Evolutionary conservation across 2,113 vertebrate genomes (phyloP).

Genomic region (Elgaria multicarinata): DNA sequence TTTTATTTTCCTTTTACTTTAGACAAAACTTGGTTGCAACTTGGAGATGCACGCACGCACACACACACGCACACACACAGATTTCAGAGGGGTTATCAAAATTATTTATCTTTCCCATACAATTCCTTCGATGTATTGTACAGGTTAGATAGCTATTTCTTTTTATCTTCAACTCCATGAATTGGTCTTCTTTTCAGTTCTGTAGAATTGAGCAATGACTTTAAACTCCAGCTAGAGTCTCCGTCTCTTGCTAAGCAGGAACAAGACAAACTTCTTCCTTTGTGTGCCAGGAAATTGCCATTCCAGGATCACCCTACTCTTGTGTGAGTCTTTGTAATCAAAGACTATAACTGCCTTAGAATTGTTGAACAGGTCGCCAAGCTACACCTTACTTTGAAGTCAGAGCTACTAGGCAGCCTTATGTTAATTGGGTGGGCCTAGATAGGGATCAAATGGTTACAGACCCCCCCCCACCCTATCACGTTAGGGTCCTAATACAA

Average conservation of each 20-base stretch:
- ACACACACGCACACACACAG: neutral
- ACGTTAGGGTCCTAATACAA: too few species aligned
- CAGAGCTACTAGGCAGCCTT: too few species aligned
- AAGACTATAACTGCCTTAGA: too few species aligned
- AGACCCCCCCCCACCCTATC: too few species aligned
- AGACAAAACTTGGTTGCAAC: neutral
- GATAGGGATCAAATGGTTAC: too few species aligned
- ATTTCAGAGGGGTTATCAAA: neutral
- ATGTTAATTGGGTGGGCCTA: too few species aligned
- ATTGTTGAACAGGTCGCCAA: too few species aligned
- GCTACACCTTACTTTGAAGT: too few species aligned
- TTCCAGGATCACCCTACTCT: too few species aligned
- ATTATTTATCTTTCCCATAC: too few species aligned
- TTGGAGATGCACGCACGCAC: neutral
- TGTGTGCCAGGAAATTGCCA: too few species aligned
- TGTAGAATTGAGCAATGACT: neutral
- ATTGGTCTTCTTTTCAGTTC: neutral
- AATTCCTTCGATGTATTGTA: neutral
- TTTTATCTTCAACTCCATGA: neutral
- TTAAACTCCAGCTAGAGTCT: neutral
- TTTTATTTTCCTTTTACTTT: neutral
- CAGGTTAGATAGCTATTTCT: neutral
- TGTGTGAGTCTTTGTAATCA: too few species aligned
- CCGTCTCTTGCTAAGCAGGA: neutral
- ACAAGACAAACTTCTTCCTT: neutral